Percentiles rank a stretch among this genome's conserved stretches.
Evolutionary conservation across 2,888 invertebrate species (phyloP).

Genomic region (Nephrotoma flavescens): DNA sequence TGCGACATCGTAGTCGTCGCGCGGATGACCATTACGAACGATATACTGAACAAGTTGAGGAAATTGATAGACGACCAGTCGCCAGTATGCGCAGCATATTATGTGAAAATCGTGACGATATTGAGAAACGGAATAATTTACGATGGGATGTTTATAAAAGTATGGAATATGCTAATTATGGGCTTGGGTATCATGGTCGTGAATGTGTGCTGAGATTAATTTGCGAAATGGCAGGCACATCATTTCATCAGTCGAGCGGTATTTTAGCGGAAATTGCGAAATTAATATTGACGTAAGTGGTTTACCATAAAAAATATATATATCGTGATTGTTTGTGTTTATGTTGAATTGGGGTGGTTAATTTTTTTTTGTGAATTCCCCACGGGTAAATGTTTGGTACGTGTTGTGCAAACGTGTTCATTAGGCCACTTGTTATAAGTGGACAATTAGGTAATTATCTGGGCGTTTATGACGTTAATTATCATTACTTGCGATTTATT

Average conservation of each 20-base stretch:
- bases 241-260: conserved; percentile 52
- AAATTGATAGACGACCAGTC: background rate
- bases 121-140: background rate
- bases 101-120: background rate
- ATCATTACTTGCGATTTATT: too few species aligned
- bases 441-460: too few species aligned
- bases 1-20: background rate
- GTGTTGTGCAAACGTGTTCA: too few species aligned
- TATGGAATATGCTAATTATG: background rate
- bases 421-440: too few species aligned
- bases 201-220: conserved; percentile 59
- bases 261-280: conserved; percentile 61
- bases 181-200: conserved; percentile 48
- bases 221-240: conserved; percentile 57
- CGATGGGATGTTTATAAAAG: background rate
- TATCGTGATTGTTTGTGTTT: background rate
- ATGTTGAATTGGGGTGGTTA: too few species aligned
- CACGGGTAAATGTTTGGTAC: too few species aligned
- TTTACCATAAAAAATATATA: background rate
- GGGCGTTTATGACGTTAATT: too few species aligned
- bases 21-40: background rate
- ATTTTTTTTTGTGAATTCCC: too few species aligned
- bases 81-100: background rate
- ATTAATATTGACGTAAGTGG: conserved; percentile 52
- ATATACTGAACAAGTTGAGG: background rate